Base-by-base conservation (phyloP, 2,113 vertebrate species). In the Rhombomys opimus region DNA sequence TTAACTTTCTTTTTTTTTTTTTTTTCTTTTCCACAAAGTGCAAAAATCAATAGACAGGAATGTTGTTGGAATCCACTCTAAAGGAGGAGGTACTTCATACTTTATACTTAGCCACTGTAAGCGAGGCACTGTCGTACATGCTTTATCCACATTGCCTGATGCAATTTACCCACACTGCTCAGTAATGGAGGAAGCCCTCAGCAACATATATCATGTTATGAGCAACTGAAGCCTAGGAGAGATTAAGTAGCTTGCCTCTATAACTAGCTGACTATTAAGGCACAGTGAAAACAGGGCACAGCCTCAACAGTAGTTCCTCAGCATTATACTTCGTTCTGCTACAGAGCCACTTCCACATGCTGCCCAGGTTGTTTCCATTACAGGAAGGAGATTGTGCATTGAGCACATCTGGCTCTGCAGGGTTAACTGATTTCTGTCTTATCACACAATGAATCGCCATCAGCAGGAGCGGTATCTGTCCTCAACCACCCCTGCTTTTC, bases 371-470 rank as follows among this genome's bases (percentile, higher is more conserved):
- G 32, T n/a, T 90, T 82, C 38, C 68, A 68, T 59, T 13, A 2
- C 61, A 35, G 38, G 15, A 61, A 72, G 90, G 50, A 84, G 67
- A 63, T 63, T 89, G 67, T 86, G 5, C 22, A 75, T 81, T 46
- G 30, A 89, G 72, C 88, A 88, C 8, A 90, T 70, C 6, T 61
- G 72, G 46, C 22, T 94, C 30, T 20, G 4, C 15, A 92, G 59
- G 82, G 68, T 87, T 94, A 82, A 54, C 87, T 93, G 63, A 89
- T 89, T 92, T 88, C 46, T 70, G 63, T 76, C 65, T 54, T 32
- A 38, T 81, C 72, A 25, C 25, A 76, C 65, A 91, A 50, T 95
- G 41, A 68, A 78, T 4, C 57, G 22, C 65, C 9, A 46, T 52
- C 17, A 2, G 87, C 72, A 75, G 18, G 61, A 68, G 65, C 12